Conservation (phyloP, 2,113 vertebrate genomes). For the Phylloscopus trochilus region DNA sequence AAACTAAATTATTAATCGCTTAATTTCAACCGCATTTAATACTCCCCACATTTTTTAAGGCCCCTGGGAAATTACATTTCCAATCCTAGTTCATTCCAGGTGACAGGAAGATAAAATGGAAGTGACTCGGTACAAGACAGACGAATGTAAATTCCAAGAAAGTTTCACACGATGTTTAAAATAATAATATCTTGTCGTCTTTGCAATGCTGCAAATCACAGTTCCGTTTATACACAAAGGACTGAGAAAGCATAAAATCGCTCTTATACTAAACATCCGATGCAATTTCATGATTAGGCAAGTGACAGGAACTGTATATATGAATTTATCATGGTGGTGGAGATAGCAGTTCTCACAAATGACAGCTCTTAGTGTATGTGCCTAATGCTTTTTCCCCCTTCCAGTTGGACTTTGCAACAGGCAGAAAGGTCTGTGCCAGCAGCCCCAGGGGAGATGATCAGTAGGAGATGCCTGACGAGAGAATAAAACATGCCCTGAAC, state of each 20-base stretch:
- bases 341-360: background rate
- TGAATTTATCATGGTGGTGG: background rate
- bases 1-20: slow-evolving; percentile 95
- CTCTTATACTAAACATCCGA: background rate
- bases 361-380: background rate
- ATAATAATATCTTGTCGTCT: slow-evolving; percentile 62
- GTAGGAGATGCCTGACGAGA: background rate
- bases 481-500: background rate
- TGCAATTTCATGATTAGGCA: background rate
- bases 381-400: background rate
- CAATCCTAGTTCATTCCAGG: slow-evolving; percentile 69
- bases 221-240: slow-evolving; percentile 19
- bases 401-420: background rate
- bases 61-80: slow-evolving; percentile 83
- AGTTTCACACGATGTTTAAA: slow-evolving; percentile 65
- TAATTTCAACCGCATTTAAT: slow-evolving; percentile 87
- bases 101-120: slow-evolving; percentile 77
- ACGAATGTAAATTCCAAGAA: slow-evolving; percentile 71
- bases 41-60: slow-evolving; percentile 81
- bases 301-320: background rate
- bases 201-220: slow-evolving; percentile 47
- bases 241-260: background rate
- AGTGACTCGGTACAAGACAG: slow-evolving; percentile 72
- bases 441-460: background rate
- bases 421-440: background rate